Evolutionary conservation across 64 coral and sea anemone genomes (phyloP), one percentile per base, ranked within the genome.

Genomic region (Porites australiensis): DNA sequence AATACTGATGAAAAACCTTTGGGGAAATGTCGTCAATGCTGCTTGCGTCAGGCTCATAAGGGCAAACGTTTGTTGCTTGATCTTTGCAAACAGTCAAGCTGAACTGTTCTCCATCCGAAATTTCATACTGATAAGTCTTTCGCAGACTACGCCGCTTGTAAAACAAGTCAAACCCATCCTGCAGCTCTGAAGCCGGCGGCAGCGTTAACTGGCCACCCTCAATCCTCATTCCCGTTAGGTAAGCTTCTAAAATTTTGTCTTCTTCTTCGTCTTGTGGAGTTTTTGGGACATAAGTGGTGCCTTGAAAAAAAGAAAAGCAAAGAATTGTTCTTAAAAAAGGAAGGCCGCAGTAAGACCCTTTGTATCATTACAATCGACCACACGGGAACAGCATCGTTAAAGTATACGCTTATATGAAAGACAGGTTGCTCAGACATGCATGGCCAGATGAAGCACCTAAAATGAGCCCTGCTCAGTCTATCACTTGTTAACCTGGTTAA

Each of bases 81-180:
- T 88, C 50, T 60, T 88, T 54, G 5, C 22, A 75, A 61, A 88
- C 58, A 68, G 37, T 59, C 51, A 88, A 55, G 71, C 58, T 88
- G 13, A 88, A 88, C 70, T 75, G 23, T 3, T 55, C 16, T 4
- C 47, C 55, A 5, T 88, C 27, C 3, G 27, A 37, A 0, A 15
- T 13, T 53, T 43, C 18, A 21, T 22, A 88, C 16, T 58, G 37
- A 27, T 88, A 88, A 1, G 12, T 88, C 27, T 62, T 74, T 46
- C 70, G 48, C 8, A 46, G 57, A 44, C 70, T 60, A 18, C 27
- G 23, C 19, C 86, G 70, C 58, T 60, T 8, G 57, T 50, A 88
- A 20, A 10, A 58, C 1, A 88, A 13, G 6, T 72, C 57, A 76
- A 88, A 88, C 57, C 70, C 70, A 21, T 62, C 13, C 13, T 70